A percentile compares a stretch with the other conserved stretches of the same genome.
Conservation (phyloP, 1,140 invertebrate species). For the Leptinotarsa texana region DNA sequence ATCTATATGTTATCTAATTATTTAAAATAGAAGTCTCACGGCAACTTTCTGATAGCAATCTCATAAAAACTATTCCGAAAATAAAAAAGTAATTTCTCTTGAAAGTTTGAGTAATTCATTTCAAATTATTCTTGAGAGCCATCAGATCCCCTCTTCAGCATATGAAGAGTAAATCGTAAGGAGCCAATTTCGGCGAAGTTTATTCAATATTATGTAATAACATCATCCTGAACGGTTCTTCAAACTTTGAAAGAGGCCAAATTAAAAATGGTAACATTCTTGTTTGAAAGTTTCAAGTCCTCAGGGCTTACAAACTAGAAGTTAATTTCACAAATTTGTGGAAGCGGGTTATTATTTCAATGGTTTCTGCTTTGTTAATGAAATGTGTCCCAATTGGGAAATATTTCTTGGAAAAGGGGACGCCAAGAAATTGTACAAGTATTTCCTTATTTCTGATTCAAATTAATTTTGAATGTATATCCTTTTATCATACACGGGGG, state of each 20-base stretch:
- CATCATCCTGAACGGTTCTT: constrained; percentile 1
- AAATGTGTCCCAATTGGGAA: neutral
- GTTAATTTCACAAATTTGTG: neutral
- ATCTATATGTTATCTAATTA: no score
- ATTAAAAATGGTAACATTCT: constrained; percentile 6
- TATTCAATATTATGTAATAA: constrained; percentile 7
- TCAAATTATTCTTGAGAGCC: neutral
- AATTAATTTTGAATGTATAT: no score
- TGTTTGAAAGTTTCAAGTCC: neutral
- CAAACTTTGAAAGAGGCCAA: neutral
- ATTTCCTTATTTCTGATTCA: no score
- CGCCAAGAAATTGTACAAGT: no score
- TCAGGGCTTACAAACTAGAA: neutral
- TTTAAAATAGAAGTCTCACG: no score
- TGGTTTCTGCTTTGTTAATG: neutral
- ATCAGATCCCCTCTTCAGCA: neutral
- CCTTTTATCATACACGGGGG: no score
- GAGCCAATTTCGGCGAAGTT: neutral
- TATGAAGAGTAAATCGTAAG: constrained; percentile 1
- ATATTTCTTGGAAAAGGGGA: neutral
- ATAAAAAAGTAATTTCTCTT: no score
- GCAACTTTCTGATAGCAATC: no score
- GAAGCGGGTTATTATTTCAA: neutral
- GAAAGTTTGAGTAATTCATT: neutral
- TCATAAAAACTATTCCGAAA: no score